phyloP scores from a whole-genome alignment of 1,140 invertebrate species.

The Conopomorpha cramerella region DNA sequence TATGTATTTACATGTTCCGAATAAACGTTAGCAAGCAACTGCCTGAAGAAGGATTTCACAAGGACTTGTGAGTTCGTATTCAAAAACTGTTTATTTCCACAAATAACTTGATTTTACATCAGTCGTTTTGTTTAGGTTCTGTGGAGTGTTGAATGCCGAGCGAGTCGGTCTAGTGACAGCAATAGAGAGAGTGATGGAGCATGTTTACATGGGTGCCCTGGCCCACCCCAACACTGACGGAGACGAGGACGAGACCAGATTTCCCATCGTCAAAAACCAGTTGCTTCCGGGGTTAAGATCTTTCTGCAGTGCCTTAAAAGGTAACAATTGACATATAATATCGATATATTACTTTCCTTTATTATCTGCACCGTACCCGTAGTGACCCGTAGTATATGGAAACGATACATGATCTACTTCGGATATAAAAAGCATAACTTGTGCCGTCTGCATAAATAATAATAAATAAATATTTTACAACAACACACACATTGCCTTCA shows the following conservation, averaged over 20 bases:
- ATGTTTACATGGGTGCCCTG: slow-evolving; percentile 85
- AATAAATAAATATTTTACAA: no score
- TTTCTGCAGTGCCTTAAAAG: slow-evolving; percentile 83
- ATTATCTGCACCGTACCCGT: no score
- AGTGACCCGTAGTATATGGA: no score
- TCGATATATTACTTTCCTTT: no score
- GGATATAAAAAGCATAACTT: no score
- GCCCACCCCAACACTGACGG: slow-evolving; percentile 75
- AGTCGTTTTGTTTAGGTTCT: slow-evolving; percentile 65
- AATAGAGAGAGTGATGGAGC: slow-evolving; percentile 83
- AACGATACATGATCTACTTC: no score
- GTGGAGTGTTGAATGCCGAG: slow-evolving; percentile 80
- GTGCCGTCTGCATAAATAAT: no score
- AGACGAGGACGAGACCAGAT: slow-evolving; percentile 73
- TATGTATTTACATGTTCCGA: slow-evolving; percentile 88
- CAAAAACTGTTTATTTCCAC: no score
- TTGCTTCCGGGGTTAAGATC: slow-evolving; percentile 80
- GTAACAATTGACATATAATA: no score
- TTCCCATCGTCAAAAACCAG: slow-evolving; percentile 80
- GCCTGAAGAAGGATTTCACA: slow-evolving; percentile 90
- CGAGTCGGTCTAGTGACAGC: slow-evolving; percentile 83
- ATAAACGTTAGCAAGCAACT: slow-evolving; percentile 80
- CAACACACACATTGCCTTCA: no score
- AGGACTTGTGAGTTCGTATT: slow-evolving; percentile 64
- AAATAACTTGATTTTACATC: no score